Conservation (phyloP, 2,797 vertebrate genomes). For the Apogon talboti region DNA sequence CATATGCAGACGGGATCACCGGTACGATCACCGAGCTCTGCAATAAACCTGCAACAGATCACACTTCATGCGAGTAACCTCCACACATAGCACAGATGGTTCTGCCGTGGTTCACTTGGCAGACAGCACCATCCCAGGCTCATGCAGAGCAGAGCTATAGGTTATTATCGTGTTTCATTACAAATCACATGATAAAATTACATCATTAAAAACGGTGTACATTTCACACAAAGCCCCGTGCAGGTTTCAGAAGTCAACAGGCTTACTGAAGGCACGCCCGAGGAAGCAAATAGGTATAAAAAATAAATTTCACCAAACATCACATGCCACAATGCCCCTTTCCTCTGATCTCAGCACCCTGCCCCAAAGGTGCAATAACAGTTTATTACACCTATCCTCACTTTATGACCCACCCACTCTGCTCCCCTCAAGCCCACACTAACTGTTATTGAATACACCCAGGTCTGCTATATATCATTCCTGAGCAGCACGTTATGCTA, state of each 20-base stretch:
- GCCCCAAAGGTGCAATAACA: slow-evolving; percentile 85
- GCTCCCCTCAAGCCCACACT: slow-evolving; percentile 74
- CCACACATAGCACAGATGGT: slow-evolving; percentile 61
- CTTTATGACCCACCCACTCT: slow-evolving; percentile 76
- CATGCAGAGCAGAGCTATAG: slow-evolving; percentile 37
- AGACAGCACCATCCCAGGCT: slow-evolving; percentile 36
- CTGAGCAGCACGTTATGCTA: slow-evolving; percentile 77
- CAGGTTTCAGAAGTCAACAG: slow-evolving; percentile 37
- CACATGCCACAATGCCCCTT: slow-evolving; percentile 71
- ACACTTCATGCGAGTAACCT: slow-evolving; percentile 47
- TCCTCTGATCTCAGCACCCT: slow-evolving; percentile 75
- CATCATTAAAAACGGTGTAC: not conserved
- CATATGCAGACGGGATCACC: slow-evolving; percentile 38
- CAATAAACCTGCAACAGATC: slow-evolving; percentile 59
- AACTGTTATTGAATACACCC: slow-evolving; percentile 86
- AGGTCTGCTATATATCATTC: slow-evolving; percentile 79
- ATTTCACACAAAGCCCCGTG: slow-evolving; percentile 11
- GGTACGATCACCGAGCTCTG: slow-evolving; percentile 33
- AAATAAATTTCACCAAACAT: slow-evolving; percentile 70
- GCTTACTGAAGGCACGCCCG: slow-evolving; percentile 38
- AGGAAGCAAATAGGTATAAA: slow-evolving; percentile 50
- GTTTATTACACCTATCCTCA: slow-evolving; percentile 84
- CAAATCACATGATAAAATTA: slow-evolving; percentile 23
- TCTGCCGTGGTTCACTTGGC: slow-evolving; percentile 69
- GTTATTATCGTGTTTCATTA: slow-evolving; percentile 49